These are phyloP conservation scores for Calliphora vomitoria DNA, from an alignment of 2,888 invertebrate species.

Conservation along the genomic window DNA sequence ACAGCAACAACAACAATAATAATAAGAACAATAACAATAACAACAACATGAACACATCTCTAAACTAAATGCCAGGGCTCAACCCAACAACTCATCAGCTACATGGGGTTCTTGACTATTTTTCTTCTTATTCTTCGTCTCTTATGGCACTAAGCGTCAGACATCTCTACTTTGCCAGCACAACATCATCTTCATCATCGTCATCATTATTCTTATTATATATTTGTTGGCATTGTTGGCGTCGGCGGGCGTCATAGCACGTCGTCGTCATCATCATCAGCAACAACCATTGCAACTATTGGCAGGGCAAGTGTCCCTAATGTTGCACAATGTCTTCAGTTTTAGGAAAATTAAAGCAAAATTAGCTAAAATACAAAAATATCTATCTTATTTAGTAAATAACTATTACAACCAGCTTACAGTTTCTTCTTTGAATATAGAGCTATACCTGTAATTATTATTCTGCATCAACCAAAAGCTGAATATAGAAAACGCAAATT, in stretches of 20 bases:
- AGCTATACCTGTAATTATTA: no score
- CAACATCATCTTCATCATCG: slow-evolving; percentile 62
- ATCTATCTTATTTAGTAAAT: no score
- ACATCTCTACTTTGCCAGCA: slow-evolving; percentile 51
- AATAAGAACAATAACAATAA: slow-evolving; percentile 38
- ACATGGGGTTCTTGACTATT: slow-evolving; percentile 51
- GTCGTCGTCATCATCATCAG: slow-evolving; percentile 67
- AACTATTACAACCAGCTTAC: no score
- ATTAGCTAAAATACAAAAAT: no score
- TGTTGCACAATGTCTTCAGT: slow-evolving; percentile 44
- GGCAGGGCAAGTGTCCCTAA: slow-evolving; percentile 68
- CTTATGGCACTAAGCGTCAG: slow-evolving; percentile 39
- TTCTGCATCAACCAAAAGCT: no score
- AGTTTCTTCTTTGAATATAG: no score
- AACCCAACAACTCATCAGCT: slow-evolving; percentile 69
- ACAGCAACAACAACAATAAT: slow-evolving; percentile 38
- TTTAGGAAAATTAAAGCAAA: not conserved
- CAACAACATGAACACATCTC: slow-evolving; percentile 51
- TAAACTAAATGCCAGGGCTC: slow-evolving; percentile 62
- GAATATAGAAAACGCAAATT: no score
- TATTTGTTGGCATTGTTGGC: slow-evolving; percentile 64
- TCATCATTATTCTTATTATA: slow-evolving; percentile 62
- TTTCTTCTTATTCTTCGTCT: slow-evolving; percentile 32
- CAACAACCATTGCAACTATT: slow-evolving; percentile 40
- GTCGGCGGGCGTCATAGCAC: slow-evolving; percentile 74